phyloP scores from a whole-genome alignment of 2,888 invertebrate genomes.

The Dryobota labecula region DNA sequence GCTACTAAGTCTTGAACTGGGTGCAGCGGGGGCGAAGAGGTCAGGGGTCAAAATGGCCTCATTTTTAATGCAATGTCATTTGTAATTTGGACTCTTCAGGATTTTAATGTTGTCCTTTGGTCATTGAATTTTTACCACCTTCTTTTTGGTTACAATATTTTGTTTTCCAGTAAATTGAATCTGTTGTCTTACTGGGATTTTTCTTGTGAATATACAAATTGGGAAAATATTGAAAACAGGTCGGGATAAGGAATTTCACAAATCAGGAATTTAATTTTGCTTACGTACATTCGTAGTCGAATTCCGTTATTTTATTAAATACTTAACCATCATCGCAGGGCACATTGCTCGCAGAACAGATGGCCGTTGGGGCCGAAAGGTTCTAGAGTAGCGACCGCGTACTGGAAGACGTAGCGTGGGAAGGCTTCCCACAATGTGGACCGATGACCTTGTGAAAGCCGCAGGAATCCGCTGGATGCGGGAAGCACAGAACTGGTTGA shows the following conservation, averaged over 20 bases:
- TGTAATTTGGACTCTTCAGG: constrained; percentile 16
- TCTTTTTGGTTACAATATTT: background rate
- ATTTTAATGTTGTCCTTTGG: constrained; percentile 11
- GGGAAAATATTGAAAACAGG: background rate
- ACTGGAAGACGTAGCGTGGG: no score
- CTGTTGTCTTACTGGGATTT: background rate
- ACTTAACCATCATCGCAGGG: no score
- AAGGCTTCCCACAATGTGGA: no score
- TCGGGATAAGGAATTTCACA: background rate
- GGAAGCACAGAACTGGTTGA: no score
- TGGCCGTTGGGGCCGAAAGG: no score
- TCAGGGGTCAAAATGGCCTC: constrained; percentile 19
- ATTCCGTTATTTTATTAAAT: background rate
- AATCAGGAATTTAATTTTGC: constrained; percentile 5
- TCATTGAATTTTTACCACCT: background rate
- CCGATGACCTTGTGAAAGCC: no score
- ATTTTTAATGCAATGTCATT: constrained; percentile 31
- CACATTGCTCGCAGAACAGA: no score
- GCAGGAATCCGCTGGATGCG: no score
- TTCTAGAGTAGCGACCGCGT: no score
- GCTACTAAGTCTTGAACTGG: background rate
- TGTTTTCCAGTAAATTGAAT: background rate
- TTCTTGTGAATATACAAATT: background rate
- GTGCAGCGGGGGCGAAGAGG: constrained; percentile 4
- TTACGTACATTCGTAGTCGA: background rate